Evolutionary conservation across 2,797 vertebrate genomes (phyloP).

Genomic region (Lutjanus argentimaculatus): DNA sequence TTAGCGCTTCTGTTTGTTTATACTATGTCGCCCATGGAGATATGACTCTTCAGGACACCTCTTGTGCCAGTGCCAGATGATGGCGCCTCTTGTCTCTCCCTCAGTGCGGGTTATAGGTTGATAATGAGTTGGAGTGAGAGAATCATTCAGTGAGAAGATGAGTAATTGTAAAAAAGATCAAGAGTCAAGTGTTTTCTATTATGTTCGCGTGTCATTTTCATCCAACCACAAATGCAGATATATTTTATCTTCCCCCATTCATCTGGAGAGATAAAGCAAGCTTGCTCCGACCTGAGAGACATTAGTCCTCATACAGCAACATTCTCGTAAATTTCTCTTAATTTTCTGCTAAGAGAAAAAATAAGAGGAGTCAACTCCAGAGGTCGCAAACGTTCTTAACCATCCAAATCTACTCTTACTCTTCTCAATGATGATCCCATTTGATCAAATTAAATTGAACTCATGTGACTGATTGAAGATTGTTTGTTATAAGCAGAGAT

Average conservation of each 20-base stretch:
- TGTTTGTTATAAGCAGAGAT: too few relatives aligned
- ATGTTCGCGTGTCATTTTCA: conserved; percentile 31
- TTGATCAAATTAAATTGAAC: too few relatives aligned
- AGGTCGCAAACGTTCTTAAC: too few relatives aligned
- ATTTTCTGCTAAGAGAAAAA: too few relatives aligned
- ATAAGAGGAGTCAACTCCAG: too few relatives aligned
- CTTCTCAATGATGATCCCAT: too few relatives aligned
- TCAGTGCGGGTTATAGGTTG: conserved; percentile 33
- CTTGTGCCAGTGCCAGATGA: conserved; percentile 45
- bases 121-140: conserved; percentile 39
- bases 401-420: too few relatives aligned
- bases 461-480: too few relatives aligned
- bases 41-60: conserved; percentile 41
- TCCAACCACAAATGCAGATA: conserved; percentile 57
- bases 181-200: conserved; percentile 43
- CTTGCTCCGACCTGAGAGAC: conserved; percentile 43
- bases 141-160: conserved; percentile 46
- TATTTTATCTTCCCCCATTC: conserved; percentile 45
- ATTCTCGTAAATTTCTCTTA: too few relatives aligned
- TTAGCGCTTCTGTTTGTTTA: conserved; percentile 56
- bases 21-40: conserved; percentile 38
- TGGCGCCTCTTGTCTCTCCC: conserved; percentile 35
- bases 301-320: too few relatives aligned
- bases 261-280: conserved; percentile 59
- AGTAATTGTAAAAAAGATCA: conserved; percentile 48